Evolutionary conservation across 2,797 vertebrate genomes (phyloP), one percentile per base, ranked within the genome.

Genomic region (Oryzias sinensis): DNA sequence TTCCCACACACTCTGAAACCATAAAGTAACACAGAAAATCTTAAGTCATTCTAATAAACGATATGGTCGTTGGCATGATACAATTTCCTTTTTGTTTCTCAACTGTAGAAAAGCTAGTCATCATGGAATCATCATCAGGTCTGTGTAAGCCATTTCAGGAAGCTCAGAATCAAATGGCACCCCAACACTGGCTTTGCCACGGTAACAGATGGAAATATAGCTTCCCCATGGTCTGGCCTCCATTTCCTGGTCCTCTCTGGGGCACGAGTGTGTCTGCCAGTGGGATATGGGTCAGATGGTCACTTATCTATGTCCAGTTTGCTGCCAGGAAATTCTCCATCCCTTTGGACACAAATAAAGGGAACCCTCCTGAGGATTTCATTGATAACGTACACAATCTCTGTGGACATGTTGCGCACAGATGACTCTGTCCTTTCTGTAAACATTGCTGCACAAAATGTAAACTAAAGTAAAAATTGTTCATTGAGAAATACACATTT

Each of bases 221-320:
- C 76, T 74, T 81, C 87, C 88, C 87, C 56, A 54, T 82, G 85
- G 87, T 74, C 81, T 86, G 68, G 63, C 72, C 82, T 89, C 75
- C 70, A 88, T 87, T 90, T 91, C 89, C 90, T 88, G 84, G 72
- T 79, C 76, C 80, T 83, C 84, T 87, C 77, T 77, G 73, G 76
- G 87, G 82, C 83, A 87, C 73, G 79, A 82, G 70, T 75, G 61
- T 85, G 86, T 84, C 83, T 83, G 85, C 76, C 82, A 83, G 88
- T 88, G 82, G 80, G 86, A 90, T 85, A 74, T 86, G 79, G 87
- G 87, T 92, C 90, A 89, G 88, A 90, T 91, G 88, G 85, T 79
- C 72, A 48, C 51, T 80, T 85, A 81, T 89, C 84, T 87, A 88
- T 80, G 81, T 77, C 66, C 56, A 72, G 53, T 61, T 61, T 22